A percentile compares a stretch with the other conserved stretches of the same genome.
These are phyloP conservation scores for Caloenas nicobarica DNA, from an alignment of 2,113 vertebrate species.

Conservation along the genomic window DNA sequence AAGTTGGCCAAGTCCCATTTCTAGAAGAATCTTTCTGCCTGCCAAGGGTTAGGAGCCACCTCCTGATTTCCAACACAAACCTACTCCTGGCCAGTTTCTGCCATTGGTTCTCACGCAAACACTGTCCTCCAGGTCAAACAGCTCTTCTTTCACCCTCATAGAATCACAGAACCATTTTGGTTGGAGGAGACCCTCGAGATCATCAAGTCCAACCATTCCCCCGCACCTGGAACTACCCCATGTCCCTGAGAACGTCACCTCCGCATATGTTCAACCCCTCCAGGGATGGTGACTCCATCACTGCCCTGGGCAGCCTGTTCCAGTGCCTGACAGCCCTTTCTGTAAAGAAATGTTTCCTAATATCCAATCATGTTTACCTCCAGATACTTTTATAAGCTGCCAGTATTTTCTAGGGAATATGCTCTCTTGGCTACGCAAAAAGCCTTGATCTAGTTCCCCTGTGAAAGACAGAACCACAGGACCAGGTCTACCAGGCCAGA, in stretches of 20 bases:
- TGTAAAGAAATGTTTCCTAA: too few species aligned
- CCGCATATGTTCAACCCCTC: too few species aligned
- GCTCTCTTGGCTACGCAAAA: neutral
- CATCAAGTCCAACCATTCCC: too few species aligned
- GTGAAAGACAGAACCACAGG: neutral
- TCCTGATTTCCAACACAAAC: neutral
- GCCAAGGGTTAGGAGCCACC: neutral
- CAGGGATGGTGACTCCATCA: too few species aligned
- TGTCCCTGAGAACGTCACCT: too few species aligned
- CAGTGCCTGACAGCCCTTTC: too few species aligned
- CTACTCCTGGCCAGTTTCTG: rapidly evolving
- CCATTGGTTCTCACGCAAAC: neutral
- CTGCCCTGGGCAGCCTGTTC: too few species aligned
- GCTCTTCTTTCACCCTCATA: neutral
- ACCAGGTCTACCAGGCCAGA: neutral
- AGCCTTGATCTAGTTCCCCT: neutral
- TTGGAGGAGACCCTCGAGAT: too few species aligned
- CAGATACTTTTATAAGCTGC: neutral
- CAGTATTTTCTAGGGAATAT: neutral
- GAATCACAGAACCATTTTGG: too few species aligned
- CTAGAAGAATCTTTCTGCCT: neutral
- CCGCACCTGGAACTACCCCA: too few species aligned
- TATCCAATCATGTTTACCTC: too few species aligned
- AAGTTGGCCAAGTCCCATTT: neutral
- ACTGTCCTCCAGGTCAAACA: neutral